Base-by-base conservation (phyloP, 2,888 invertebrate genomes). In the Euclidia mi region DNA sequence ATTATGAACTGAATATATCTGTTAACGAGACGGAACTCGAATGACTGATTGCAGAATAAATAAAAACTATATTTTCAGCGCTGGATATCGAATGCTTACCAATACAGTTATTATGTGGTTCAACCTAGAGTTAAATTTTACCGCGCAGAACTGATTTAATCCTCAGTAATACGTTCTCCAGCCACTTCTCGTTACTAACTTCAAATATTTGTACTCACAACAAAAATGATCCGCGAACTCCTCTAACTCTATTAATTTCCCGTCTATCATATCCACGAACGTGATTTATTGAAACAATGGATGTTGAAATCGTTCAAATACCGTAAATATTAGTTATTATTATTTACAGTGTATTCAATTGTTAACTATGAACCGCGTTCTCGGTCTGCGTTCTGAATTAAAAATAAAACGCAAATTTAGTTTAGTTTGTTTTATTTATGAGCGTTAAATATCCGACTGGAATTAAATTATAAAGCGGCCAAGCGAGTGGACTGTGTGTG, bases 381-480 rank as follows among this genome's bases (percentile, higher is more conserved):
- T 56, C 56, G 42, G 56, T 61, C 55, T 52, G 60, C 56, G 56
- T 52, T 56, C 44, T 79, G 78, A 81, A 84, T 82, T 75, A 79
- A 79, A 82, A 82, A 84, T 81, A 76, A 61, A 67, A 73, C 76
- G 63, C 73, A 65, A 81, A 81, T 81, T 81, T 81, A 81, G 81
- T 83, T 78, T 75, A 68, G 64, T 77, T 80, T 84, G 79, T 81
- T 82, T 84, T 83, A 85, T 87, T 85, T 84, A 85, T 80, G 81
- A 79, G 70, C 60, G 66, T 68, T 72, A 79, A 85, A 84, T 84
- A 85, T 85, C 78, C 79, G 74, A 70, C 65, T 73, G 60, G 82
- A 84, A 85, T 86, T 83, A 83, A 86, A 86, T 87, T 83, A 85
- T 85, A 78, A 78, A 85, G 75, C 78, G 56, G 74, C 65, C 63